phyloP scores from a whole-genome alignment of 2,888 invertebrate species.

The Torymus aiolomorphi region DNA sequence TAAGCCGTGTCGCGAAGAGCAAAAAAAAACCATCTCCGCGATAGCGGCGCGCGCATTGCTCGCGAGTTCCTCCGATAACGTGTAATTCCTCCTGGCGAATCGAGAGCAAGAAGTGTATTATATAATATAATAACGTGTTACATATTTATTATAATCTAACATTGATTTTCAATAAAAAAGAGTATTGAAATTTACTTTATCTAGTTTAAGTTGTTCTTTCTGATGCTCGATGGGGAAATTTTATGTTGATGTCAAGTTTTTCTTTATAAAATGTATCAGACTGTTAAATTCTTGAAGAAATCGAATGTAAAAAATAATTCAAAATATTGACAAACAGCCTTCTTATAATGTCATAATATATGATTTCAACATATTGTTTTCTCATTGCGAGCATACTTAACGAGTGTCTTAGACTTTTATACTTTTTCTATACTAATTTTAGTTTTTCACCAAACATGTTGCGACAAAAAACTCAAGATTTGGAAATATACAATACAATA shows the following conservation, averaged over 20 bases:
- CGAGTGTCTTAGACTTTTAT: too few relatives aligned
- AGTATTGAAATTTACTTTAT: conserved; percentile 35
- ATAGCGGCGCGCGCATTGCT: conserved; percentile 26
- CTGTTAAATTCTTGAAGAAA: too few relatives aligned
- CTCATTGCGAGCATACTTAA: too few relatives aligned
- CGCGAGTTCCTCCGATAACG: conserved; percentile 53
- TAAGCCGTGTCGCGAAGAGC: conserved; percentile 9
- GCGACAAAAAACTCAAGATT: too few relatives aligned
- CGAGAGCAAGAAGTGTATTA: conserved; percentile 59
- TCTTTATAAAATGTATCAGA: background rate
- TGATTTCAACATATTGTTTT: too few relatives aligned
- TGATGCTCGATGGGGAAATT: conserved; percentile 5
- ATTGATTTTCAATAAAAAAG: conserved; percentile 56
- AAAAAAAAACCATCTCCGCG: conserved; percentile 33
- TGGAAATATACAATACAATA: too few relatives aligned
- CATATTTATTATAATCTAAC: conserved; percentile 55
- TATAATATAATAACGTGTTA: conserved; percentile 58
- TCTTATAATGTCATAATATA: too few relatives aligned
- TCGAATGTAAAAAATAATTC: too few relatives aligned
- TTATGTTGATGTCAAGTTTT: conserved; percentile 2
- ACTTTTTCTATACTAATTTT: too few relatives aligned
- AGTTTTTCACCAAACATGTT: too few relatives aligned
- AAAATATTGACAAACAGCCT: background rate
- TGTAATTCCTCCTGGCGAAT: conserved; percentile 58
- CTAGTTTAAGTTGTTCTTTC: conserved; percentile 48